Base-by-base conservation (phyloP, 2,888 invertebrate genomes). In the Caenorhabditis japonica region DNA sequence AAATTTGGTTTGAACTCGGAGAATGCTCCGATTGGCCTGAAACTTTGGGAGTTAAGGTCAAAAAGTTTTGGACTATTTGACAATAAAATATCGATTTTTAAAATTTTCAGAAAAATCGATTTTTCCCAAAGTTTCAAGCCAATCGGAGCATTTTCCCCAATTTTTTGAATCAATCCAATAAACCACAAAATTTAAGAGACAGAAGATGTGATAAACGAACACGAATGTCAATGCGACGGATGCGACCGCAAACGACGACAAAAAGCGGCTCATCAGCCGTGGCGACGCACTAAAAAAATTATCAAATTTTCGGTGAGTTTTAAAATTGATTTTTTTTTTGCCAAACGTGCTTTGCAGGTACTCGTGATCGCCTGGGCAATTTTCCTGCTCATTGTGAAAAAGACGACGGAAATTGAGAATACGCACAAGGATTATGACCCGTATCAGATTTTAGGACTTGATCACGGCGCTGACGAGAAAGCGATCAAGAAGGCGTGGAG, bases 401-500 rank as follows among this genome's bases (percentile, higher is more conserved):
- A 90, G 84, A 89, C 89, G 4, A 94, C 95, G 90, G 97, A 97
- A 90, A 94, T 95, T 92, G 84, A 85, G 62, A 94, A 94, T 7
- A 73, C 70, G 15, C 76, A 76, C 51, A 61, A 72, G 52, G 97
- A 97, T 89, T 99, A 97, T 90, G 97, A 99, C 91, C 99, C 99
- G 0, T 99, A 94, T 90, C 94, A 94, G 88, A 97, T 99, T 87
- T 90, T 99, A 69, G 93, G 93, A 49, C 91, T 99, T 79, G 93
- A 95, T 59, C 91, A 93, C 73, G 94, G 94, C 60, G 92, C 97
- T 15, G 92, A 93, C 36, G 92, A 93, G 88, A 91, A 91, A 23
- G 94, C 95, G 86, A 94, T 99, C 53, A 97, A 95, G 89, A 95
- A 93, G 89, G 94, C 95, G 12, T 99, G 99, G 88, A 92, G 95